phyloP scores from a whole-genome alignment of 2,888 invertebrate genomes.

The Lasioglossum marginatum region DNA sequence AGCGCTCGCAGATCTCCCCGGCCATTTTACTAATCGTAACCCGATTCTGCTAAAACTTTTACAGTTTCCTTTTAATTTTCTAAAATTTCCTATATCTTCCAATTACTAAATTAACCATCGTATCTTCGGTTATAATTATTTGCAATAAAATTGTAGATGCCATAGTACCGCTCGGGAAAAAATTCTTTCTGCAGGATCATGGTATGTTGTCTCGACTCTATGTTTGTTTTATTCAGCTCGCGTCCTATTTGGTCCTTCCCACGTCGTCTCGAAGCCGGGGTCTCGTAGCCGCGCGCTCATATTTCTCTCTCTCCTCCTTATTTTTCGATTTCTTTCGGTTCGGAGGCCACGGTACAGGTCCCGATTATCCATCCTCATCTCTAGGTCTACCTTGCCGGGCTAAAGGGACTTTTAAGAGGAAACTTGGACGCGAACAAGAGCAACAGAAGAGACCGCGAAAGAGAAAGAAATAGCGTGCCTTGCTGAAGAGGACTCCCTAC shows the following conservation, averaged over 20 bases:
- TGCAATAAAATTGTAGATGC: background rate
- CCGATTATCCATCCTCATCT: conserved; percentile 11
- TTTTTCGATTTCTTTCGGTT: conserved; percentile 12
- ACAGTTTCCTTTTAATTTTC: background rate
- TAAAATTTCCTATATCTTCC: too few species aligned
- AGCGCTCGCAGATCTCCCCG: conserved; percentile 30
- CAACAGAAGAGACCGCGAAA: background rate
- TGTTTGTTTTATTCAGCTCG: background rate
- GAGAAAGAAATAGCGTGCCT: background rate
- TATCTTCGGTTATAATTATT: background rate
- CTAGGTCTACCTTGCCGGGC: background rate
- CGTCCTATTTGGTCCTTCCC: conserved; percentile 5
- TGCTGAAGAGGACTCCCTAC: background rate
- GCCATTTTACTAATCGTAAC: background rate
- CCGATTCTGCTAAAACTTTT: background rate
- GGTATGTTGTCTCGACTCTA: background rate
- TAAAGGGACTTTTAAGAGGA: background rate
- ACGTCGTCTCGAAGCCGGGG: background rate
- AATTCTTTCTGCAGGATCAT: background rate
- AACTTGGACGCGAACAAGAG: conserved; percentile 9
- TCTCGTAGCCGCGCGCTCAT: background rate
- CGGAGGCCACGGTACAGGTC: background rate
- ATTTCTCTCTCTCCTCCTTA: conserved; percentile 5
- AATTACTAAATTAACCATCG: too few species aligned
- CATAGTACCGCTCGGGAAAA: background rate